Base-by-base conservation (phyloP, 2,797 vertebrate species). In the Anguilla marmorata region DNA sequence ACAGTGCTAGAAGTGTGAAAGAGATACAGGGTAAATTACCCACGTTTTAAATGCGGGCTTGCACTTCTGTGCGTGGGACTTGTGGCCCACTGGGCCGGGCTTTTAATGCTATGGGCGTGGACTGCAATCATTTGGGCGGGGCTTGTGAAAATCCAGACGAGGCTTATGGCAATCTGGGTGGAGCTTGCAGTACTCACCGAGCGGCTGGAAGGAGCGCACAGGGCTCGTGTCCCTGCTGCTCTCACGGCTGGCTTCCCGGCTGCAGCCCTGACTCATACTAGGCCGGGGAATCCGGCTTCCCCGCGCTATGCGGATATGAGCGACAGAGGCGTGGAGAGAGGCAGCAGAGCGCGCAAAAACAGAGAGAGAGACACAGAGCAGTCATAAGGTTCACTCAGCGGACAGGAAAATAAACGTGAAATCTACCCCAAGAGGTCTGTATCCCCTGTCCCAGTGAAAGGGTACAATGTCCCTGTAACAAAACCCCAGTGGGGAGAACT, bases 201-300 rank as follows among this genome's bases (percentile, higher is more conserved):
- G 97, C 88, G 98, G 98, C 27, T 97, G 97, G 93, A 99, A 99
- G 94, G 98, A 98, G 93, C 98, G 98, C 89, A 98, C 95, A 89
- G 98, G 98, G 96, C 98, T 99, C 84, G 98, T 97, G 95, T 99
- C 98, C 95, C 98, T 96, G 97, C 98, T 99, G 94, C 98, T 99
- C 94, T 99, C 98, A 86, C 98, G 97, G 95, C 98, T 99, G 95
- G 98, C 97, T 94, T 99, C 98, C 92, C 98, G 96, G 96, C 98
- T 99, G 97, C 98, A 99, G 90, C 98, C 98, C 96, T 99, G 98
- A 97, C 98, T 99, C 97, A 99, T 97, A 95, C 98, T 99, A 94
- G 98, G 98, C 88, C 98, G 97, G 92, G 98, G 98, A 94, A 99
- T 99, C 93, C 98, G 98, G 94, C 98, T 99, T 95, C 98, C 98